Base-by-base conservation (phyloP, 2,113 vertebrate genomes). In the Syrmaticus mikado region DNA sequence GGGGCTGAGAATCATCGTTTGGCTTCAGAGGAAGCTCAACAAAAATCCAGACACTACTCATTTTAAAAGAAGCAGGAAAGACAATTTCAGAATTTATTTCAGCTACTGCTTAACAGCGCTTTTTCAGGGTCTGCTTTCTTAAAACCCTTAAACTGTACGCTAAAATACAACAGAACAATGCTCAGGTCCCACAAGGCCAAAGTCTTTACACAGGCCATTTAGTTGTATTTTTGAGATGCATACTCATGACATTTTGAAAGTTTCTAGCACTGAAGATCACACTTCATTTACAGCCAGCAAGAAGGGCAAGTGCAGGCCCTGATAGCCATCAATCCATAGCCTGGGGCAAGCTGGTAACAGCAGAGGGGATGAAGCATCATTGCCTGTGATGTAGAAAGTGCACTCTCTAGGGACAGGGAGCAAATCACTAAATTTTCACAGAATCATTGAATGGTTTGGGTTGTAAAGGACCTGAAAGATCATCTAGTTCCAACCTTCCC, bases 281-380 rank as follows among this genome's bases (percentile, higher is more conserved):
- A 41, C 4, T 41, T 72, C 5, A 79, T 79, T 92, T 82, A 45
- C 22, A 48, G 24, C 19, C 8, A 80, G 25, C 40, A 48, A 73
- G 60, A 82, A 61, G 36, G 27, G 22, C 11, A 43, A 76, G 40
- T 45, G 27, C 30, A 55, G 34, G 21, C 16, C 27, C 14, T 43
- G 30, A 30, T 13, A 27, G 36, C 13, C n/a, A 40, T 11, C 28
- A 11, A 32, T 13, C 8, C 0, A 3, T 41, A 57, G 43, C 53
- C 13, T 72, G 65, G 64, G 34, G 43, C 28, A 89, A 82, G 61
- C 11, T 7, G 17, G 28, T 19, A 61, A 62, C 17, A 65, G 9
- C 52, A 25, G 4, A 36, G 20, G 20, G 10, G 19, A 21, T 1
- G 1, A 0, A 3, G 14, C 28, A 22, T 4, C 28, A 20, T 5